Conservation (phyloP, 2,888 invertebrate species). For the Drosophila multiciliata region DNA sequence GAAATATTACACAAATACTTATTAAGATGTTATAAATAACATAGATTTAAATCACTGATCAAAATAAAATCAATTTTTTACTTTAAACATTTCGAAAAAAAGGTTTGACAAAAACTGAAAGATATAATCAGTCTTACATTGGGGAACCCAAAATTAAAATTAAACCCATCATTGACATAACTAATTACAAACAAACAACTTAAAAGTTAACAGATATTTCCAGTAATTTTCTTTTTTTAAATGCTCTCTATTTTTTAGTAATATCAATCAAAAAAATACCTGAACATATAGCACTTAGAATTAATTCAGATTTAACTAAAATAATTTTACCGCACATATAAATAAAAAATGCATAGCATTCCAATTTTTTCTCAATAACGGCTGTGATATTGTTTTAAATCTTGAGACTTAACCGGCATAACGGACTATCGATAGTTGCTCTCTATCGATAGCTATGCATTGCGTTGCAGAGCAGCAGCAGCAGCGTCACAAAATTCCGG, state of each 20-base stretch:
- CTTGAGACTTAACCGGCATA: background rate
- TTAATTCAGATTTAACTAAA: background rate
- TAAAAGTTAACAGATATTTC: background rate
- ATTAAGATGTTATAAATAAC: background rate
- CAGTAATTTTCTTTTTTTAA: background rate
- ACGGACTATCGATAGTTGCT: background rate
- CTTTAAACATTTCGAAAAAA: background rate
- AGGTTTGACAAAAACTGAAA: background rate
- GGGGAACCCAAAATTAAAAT: too few species aligned
- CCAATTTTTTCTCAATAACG: background rate
- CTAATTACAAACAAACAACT: background rate
- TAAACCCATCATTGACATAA: too few species aligned
- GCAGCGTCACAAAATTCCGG: constrained; percentile 6
- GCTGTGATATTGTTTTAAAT: constrained; percentile 5
- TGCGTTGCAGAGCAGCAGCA: background rate
- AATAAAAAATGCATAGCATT: background rate
- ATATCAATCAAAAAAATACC: background rate
- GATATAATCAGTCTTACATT: background rate
- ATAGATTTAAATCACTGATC: background rate
- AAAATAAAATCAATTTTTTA: background rate
- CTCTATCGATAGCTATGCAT: background rate
- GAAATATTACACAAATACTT: background rate
- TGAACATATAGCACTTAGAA: background rate
- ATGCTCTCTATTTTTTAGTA: background rate
- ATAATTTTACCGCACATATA: background rate